A percentile compares a stretch with the other conserved stretches of the same genome.
phyloP scores from a whole-genome alignment of 2,888 invertebrate genomes.

The Pinctada fucata region DNA sequence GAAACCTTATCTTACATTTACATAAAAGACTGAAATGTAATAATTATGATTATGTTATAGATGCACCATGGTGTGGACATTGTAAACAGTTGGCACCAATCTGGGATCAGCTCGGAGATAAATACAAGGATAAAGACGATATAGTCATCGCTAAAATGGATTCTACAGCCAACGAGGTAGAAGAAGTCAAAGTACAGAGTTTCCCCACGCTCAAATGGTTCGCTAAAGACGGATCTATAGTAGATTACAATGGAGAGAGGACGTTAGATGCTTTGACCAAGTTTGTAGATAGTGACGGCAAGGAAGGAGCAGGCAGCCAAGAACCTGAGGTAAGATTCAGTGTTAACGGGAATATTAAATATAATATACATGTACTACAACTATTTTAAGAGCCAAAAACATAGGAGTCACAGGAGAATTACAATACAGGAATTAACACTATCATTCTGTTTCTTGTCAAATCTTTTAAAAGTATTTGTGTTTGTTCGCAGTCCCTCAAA shows the following conservation, averaged over 20 bases:
- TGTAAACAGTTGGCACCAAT: conserved; percentile 98
- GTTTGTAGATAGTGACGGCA: conserved; percentile 95
- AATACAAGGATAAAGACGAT: conserved; percentile 87
- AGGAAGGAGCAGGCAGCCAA: conserved; percentile 80
- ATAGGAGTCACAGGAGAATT: no score
- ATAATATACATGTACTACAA: no score
- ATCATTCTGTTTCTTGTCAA: no score
- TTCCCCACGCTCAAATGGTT: conserved; percentile 85
- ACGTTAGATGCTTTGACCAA: conserved; percentile 94
- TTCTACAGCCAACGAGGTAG: conserved; percentile 97
- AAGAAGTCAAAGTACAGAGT: conserved; percentile 94
- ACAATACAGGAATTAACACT: no score
- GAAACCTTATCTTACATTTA: no score
- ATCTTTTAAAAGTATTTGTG: no score
- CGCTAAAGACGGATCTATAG: conserved; percentile 91
- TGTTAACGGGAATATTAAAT: no score
- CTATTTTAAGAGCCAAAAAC: no score
- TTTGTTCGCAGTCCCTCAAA: no score
- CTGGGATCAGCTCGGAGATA: conserved; percentile 96
- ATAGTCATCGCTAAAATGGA: conserved; percentile 99
- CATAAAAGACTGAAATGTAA: no score
- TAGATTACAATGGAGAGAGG: conserved; percentile 97
- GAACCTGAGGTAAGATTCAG: conserved; percentile 56
- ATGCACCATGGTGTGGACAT: conserved; percentile 98
- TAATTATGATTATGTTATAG: conserved; percentile 51